These are phyloP conservation scores for Nemoura dubitans DNA, from an alignment of 2,888 invertebrate genomes.

Conservation along the genomic window DNA sequence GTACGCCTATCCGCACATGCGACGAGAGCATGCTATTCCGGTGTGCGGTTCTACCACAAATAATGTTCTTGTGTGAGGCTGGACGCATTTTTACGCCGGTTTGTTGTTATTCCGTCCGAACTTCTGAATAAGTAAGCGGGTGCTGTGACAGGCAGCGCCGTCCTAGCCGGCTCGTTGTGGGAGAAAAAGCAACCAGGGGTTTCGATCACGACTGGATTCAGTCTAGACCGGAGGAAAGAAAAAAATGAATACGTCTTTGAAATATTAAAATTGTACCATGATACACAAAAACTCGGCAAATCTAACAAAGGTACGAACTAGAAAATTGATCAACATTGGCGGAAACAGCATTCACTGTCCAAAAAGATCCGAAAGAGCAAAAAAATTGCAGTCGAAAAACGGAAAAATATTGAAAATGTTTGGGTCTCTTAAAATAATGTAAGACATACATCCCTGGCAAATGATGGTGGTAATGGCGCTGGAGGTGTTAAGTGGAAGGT, in stretches of 20 bases:
- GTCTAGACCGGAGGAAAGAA: background rate
- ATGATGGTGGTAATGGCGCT: background rate
- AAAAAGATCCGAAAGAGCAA: background rate
- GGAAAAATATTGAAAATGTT: background rate
- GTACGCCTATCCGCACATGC: background rate
- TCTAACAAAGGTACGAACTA: background rate
- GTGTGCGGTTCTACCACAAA: background rate
- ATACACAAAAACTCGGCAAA: background rate
- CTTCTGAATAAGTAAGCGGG: background rate
- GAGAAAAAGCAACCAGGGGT: background rate
- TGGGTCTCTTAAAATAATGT: background rate
- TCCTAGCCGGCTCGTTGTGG: background rate
- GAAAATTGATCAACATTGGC: background rate
- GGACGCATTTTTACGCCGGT: background rate
- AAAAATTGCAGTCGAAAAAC: background rate
- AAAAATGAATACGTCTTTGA: background rate
- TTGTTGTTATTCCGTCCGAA: background rate
- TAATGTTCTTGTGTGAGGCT: background rate
- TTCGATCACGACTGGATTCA: background rate
- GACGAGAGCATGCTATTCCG: background rate
- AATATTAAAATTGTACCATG: background rate
- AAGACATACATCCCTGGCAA: background rate
- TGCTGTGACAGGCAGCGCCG: background rate
- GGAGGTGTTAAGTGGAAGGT: background rate
- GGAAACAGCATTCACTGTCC: background rate